Conservation (phyloP, 2,888 invertebrate genomes). For the Shargacucullia verbasci region DNA sequence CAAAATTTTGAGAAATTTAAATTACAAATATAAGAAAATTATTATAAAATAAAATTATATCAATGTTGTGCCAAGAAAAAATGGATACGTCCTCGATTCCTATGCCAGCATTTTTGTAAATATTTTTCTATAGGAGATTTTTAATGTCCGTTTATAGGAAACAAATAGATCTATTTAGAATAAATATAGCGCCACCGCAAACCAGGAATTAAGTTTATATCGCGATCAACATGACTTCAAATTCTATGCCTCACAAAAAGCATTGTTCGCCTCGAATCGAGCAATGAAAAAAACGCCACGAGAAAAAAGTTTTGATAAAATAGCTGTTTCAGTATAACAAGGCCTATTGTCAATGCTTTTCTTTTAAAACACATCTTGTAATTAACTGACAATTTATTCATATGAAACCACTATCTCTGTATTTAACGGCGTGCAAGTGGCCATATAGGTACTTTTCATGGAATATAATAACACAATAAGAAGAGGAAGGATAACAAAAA, state of each 20-base stretch:
- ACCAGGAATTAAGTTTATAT: constrained; percentile 23
- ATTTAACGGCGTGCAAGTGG: no score
- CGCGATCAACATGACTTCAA: constrained; percentile 24
- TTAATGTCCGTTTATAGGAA: constrained; percentile 68
- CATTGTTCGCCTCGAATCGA: not conserved
- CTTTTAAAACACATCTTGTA: no score
- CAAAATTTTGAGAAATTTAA: not conserved
- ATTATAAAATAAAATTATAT: constrained; percentile 57
- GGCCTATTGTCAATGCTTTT: not conserved
- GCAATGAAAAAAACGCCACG: not conserved
- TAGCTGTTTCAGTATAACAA: no score
- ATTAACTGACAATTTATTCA: no score
- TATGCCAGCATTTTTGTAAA: constrained; percentile 71
- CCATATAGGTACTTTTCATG: no score
- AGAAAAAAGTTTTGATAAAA: not conserved
- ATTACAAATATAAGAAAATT: constrained; percentile 9
- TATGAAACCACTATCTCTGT: no score
- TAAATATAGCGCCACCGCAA: constrained; percentile 42
- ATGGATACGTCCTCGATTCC: constrained; percentile 67
- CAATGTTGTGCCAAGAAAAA: constrained; percentile 71
- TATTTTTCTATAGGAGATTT: constrained; percentile 76
- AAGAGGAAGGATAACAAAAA: no score
- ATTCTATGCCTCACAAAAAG: constrained; percentile 3
- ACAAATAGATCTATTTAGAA: constrained; percentile 47
- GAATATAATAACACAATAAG: no score